Evolutionary conservation across 2,797 vertebrate species (phyloP).

Genomic region (Meriones psammophilus): DNA sequence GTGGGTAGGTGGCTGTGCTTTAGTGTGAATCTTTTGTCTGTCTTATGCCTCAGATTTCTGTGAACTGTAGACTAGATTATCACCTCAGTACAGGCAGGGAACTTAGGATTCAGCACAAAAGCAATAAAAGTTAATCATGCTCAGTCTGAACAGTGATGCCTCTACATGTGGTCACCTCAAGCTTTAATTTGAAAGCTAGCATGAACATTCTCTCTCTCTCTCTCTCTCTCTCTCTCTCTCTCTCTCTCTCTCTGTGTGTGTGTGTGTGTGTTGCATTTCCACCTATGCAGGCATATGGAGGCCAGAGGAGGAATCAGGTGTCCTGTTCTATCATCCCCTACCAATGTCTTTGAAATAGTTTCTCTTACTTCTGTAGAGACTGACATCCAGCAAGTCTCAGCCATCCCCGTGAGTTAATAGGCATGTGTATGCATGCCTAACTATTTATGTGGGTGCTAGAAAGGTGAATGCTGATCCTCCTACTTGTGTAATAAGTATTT

Average conservation of each 20-base stretch:
- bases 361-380: neutral
- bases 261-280: too few species aligned
- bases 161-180: neutral
- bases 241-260: neutral
- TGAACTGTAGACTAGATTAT: neutral
- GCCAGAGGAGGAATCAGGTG: neutral
- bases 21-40: neutral
- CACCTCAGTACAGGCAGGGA: neutral
- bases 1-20: neutral
- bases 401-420: neutral
- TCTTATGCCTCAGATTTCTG: neutral
- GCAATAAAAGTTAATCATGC: neutral
- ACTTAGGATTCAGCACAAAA: neutral
- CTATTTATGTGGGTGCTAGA: neutral
- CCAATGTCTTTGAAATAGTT: neutral
- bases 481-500: neutral
- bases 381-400: neutral
- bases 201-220: neutral
- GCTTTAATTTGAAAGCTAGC: neutral
- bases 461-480: neutral
- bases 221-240: neutral
- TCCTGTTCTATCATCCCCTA: neutral
- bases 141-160: neutral
- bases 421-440: neutral
- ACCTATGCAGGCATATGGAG: neutral